Base-by-base conservation (phyloP, 1,140 invertebrate genomes). In the Aphelenchoides fujianensis region DNA sequence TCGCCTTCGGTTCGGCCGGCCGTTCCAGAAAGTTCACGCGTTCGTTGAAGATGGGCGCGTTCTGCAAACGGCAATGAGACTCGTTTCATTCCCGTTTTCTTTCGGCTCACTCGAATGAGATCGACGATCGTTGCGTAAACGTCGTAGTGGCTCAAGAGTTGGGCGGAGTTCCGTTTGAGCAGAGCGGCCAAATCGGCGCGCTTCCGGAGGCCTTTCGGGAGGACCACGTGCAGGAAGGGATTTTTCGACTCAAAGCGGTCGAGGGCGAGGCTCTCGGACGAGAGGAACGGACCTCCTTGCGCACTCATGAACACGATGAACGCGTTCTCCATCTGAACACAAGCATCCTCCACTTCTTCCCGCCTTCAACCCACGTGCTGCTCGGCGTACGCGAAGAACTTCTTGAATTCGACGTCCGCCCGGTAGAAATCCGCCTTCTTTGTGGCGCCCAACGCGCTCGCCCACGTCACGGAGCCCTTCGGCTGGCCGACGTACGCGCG, bases 101-200 rank as follows among this genome's bases (percentile, higher is more conserved):
- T n/a, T n/a, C n/a, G 36, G 27, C 28, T 61, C 36, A 61, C 59
- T 34, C 31, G 16, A 61, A 61, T n/a, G 36, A 61, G 19, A 61
- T 61, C 59, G 16, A 61, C 36, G 16, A 67, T 2, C 64, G 64
- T 48, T 16, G 64, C 64, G 53, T 67, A 67, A n/a, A 62, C 27
- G 31, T 67, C 64, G 62, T 67, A 67, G 31, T 67, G 64, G 1
- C 53, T 67, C 31, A 30, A n/a, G 1, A 67, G 3, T 1, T 67
- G 64, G 2, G n/a, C 53, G 2, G 64, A 61, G 31, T 67, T 67
- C 64, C 27, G n/a, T 69, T 67, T 67, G 53, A 67, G n/a, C n/a
- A 19, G n/a, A 2, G 35, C 53, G 16, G 19, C 19, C 2, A 67
- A 30, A 16, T 67, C 1, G 23, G 19, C 35, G 31, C 30, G n/a